Percentiles rank a stretch among this genome's conserved stretches.
Evolutionary conservation across 2,888 invertebrate species (phyloP).

Genomic region (Scrobipalpa costella): DNA sequence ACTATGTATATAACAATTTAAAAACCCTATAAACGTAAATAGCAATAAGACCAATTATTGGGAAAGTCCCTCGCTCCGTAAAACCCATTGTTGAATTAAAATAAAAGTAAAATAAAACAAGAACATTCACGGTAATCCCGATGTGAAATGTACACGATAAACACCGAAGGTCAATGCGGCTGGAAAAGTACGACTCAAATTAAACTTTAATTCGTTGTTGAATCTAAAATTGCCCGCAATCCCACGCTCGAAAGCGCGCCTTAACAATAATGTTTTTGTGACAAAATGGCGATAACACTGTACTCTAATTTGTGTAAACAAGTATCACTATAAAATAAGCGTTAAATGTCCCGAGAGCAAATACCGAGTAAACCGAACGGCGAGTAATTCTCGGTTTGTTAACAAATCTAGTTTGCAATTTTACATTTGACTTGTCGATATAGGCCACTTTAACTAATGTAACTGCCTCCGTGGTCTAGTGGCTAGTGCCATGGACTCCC

Average conservation of each 20-base stretch:
- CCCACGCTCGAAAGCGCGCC: conserved; percentile 70
- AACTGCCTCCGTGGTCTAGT: too few relatives aligned
- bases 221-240: conserved; percentile 67
- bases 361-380: conserved; percentile 2
- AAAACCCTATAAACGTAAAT: not conserved
- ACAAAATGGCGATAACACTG: conserved; percentile 23
- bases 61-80: not conserved
- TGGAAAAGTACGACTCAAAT: conserved; percentile 70
- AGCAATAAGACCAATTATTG: not conserved
- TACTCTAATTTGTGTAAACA: conserved; percentile 7
- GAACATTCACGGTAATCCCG: conserved; percentile 10
- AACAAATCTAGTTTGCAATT: conserved; percentile 14
- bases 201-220: conserved; percentile 61
- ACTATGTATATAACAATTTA: not conserved
- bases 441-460: not conserved
- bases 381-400: conserved; percentile 14
- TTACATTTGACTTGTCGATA: conserved; percentile 9
- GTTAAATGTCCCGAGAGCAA: conserved; percentile 10
- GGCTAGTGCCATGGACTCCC: too few relatives aligned
- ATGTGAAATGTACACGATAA: conserved; percentile 47
- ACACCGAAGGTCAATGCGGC: conserved; percentile 61
- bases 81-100: not conserved
- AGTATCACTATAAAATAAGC: conserved; percentile 12
- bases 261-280: conserved; percentile 66
- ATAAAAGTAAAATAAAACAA: conserved; percentile 20